Base-by-base conservation (phyloP, 2,888 invertebrate species). In the Oithona nana region DNA sequence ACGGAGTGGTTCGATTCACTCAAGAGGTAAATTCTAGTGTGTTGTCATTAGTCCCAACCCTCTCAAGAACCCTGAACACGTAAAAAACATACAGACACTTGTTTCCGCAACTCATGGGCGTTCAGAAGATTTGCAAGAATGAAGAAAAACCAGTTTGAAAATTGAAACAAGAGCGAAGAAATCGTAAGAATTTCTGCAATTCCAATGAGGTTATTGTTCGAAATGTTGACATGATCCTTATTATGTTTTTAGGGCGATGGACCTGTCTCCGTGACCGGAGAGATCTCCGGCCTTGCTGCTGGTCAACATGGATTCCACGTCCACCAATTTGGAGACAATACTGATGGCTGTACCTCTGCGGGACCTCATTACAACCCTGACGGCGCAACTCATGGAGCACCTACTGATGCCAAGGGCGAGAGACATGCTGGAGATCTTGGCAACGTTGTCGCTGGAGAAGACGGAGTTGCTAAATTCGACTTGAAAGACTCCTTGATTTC, bases 281-380 rank as follows among this genome's bases (percentile, higher is more conserved):
- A 87, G 74, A 79, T 95, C 11, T 76, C 73, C 30, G 92, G 93
- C 1, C 77, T 95, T 31, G 72, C 78, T 22, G 78, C 83, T 72
- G 94, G 94, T 65, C 66, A 71, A 6, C 88, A 92, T 71, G 90
- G 90, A 26, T 92, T 95, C 76, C 95, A 95, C 72, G 81, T 95
- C 65, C 95, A 95, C 72, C 88, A 95, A 76, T 94, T 90, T 71
- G 95, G 95, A 0, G 94, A 94, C 75, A 88, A 87, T 71, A 90
- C 92, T 29, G 90, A 94, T 72, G 89, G 77, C 1, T 95, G 95
- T 74, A 87, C 84, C n/a, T 90, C 89, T 49, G 90, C 94, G 39
- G 95, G 94, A 0, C 77, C 87, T 0, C 95, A 95, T 75, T 95
- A 88, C 76, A 95, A 95, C 75, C 94, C 94, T 0, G 67, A 73